Evolutionary conservation across 1,140 invertebrate genomes (phyloP), one percentile per base, ranked within the genome.

Genomic region (Diorhabda sublineata): DNA sequence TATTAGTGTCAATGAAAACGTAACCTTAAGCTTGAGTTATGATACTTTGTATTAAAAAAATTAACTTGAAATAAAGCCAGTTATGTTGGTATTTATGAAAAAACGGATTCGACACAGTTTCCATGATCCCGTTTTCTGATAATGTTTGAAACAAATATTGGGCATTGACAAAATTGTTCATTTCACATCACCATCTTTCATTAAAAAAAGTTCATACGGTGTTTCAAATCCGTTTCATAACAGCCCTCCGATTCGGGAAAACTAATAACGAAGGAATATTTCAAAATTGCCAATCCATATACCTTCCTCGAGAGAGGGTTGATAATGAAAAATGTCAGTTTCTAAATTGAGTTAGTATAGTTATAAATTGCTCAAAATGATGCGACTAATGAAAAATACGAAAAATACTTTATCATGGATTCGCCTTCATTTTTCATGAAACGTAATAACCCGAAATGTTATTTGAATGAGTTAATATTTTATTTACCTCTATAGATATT

Each of bases 381-480:
- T 52, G 47, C 47, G 47, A 52, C 47, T 52, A 52, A 52, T 52
- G 47, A 52, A 52, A 52, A 52, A 52, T 52, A 52, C 47, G 47
- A 52, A 52, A 52, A 52, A 52, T 52, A 52, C 47, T n/a, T 6
- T 52, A 52, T 52, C 47, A n/a, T 52, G 47, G 47, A 52, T 52
- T 52, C 4, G 47, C 47, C 47, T 52, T 52, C 47, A 52, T 52
- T 52, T 52, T 52, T 52, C 47, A 52, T 52, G 6, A 52, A 3
- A 52, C 47, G 47, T 52, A 52, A 52, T 52, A 52, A 52, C 47
- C 47, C 47, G n/a, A n/a, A 52, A 52, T 4, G 47, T 8, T 52
- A 52, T 52, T 52, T 52, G 47, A 52, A 52, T 52, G 47, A 52
- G n/a, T 52, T n/a, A 52, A 52, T 52, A 52, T 52, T 52, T 52